These are phyloP conservation scores for Drosophila baimaii DNA, from an alignment of 1,140 invertebrate species.

Conservation along the genomic window DNA sequence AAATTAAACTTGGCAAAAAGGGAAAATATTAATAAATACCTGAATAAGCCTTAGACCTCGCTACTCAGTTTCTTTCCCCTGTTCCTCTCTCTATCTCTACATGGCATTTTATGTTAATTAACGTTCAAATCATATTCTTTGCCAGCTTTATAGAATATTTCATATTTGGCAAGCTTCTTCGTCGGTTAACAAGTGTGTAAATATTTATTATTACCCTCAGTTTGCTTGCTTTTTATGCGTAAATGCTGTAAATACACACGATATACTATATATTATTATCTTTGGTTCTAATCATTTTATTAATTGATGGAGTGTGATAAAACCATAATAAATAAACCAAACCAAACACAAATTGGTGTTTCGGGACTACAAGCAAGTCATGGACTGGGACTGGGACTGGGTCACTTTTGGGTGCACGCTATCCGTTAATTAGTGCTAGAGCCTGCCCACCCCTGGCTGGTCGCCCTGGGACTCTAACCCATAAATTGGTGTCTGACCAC, in stretches of 20 bases:
- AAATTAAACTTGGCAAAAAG: constrained; percentile 2
- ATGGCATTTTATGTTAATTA: constrained; percentile 45
- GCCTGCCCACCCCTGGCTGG: constrained; percentile 2
- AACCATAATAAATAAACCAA: constrained; percentile 15
- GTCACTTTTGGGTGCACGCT: constrained; percentile 56
- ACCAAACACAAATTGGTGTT: constrained; percentile 54
- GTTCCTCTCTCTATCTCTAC: constrained; percentile 26
- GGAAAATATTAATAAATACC: constrained; percentile 10
- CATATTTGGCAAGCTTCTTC: constrained; percentile 44
- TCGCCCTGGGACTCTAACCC: constrained; percentile 5
- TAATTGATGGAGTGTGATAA: constrained; percentile 44
- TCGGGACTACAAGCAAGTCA: constrained; percentile 71
- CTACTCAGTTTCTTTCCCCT: constrained; percentile 46
- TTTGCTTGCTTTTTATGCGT: constrained; percentile 70
- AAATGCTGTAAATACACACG: constrained; percentile 77
- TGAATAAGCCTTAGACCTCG: constrained; percentile 26
- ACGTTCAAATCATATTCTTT: constrained; percentile 25
- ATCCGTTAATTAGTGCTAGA: constrained; percentile 47
- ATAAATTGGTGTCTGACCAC: constrained; percentile 16
- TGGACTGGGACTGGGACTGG: constrained; percentile 50
- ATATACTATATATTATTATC: constrained; percentile 44
- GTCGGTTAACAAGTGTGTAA: constrained; percentile 26
- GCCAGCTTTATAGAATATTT: constrained; percentile 39
- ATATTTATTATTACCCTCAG: constrained; percentile 30
- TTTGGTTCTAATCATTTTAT: constrained; percentile 47